These are phyloP conservation scores for Sinodicranocentrus sp. DNA, from an alignment of 2,888 invertebrate species.

Conservation along the genomic window DNA sequence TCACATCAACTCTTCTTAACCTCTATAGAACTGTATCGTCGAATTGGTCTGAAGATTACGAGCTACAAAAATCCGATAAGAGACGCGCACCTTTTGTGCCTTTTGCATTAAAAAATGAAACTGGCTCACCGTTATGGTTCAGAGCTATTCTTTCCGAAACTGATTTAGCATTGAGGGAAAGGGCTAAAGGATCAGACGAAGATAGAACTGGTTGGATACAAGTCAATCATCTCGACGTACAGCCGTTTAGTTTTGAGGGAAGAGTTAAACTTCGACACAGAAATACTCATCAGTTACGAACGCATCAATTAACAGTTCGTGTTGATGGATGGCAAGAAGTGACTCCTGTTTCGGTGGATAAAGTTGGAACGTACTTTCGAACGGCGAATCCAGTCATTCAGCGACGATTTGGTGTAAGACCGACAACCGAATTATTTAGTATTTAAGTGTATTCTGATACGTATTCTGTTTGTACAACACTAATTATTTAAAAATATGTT, in stretches of 20 bases:
- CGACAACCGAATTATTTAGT: too few species aligned
- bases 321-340: conserved; percentile 94
- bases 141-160: conserved; percentile 85
- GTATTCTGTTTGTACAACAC: too few species aligned
- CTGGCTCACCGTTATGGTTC: conserved; percentile 91
- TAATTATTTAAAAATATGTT: too few species aligned
- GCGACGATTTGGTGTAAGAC: conserved; percentile 66
- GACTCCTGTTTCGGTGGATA: conserved; percentile 95
- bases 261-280: conserved; percentile 85
- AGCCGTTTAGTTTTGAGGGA: conserved; percentile 92
- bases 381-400: conserved; percentile 80
- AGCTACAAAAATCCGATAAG: conserved; percentile 83
- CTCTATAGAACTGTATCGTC: conserved; percentile 88
- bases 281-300: conserved; percentile 87
- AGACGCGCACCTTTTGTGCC: conserved; percentile 95
- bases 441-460: too few species aligned
- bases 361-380: conserved; percentile 96
- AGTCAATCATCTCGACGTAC: conserved; percentile 86
- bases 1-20: conserved; percentile 93
- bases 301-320: conserved; percentile 92
- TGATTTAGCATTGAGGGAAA: conserved; percentile 75
- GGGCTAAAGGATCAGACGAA: conserved; percentile 13
- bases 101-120: conserved; percentile 94
- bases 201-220: conserved; percentile 82
- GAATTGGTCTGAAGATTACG: conserved; percentile 87